Percentiles rank a stretch among this genome's conserved stretches.
Evolutionary conservation across 2,113 vertebrate genomes (phyloP).

Genomic region (Strix aluco): DNA sequence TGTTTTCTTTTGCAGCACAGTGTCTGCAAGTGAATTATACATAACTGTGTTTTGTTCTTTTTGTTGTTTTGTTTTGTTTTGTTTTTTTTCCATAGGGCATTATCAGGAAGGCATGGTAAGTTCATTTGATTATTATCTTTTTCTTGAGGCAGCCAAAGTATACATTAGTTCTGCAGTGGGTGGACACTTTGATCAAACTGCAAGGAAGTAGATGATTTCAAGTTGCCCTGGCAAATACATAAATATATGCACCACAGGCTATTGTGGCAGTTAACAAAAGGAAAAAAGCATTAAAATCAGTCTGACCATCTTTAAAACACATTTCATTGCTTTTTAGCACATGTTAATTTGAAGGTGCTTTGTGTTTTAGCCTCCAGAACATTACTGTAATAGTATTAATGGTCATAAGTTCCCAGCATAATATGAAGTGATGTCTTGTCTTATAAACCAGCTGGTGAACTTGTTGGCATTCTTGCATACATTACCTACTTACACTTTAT

Average conservation of each 20-base stretch:
- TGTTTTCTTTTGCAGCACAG: neutral
- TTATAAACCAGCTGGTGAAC: neutral
- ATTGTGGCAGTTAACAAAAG: neutral
- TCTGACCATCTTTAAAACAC: conserved; percentile 2
- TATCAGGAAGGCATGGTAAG: conserved; percentile 95
- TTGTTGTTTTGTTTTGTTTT: neutral
- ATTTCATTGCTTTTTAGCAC: neutral
- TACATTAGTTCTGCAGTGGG: neutral
- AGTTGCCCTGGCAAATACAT: neutral
- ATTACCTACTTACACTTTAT: neutral
- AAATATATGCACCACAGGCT: neutral
- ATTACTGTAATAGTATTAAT: neutral
- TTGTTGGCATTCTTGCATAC: neutral
- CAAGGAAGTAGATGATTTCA: neutral
- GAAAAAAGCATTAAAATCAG: neutral
- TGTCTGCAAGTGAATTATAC: neutral
- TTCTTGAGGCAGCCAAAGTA: neutral
- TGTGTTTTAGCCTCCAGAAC: neutral
- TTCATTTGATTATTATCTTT: conserved; percentile 15
- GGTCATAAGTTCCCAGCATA: neutral
- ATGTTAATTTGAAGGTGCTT: neutral
- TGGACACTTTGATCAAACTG: neutral
- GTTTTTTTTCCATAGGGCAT: conserved; percentile 76
- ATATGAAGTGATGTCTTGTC: neutral
- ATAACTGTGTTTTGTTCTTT: neutral